A percentile compares a stretch with the other conserved stretches of the same genome.
These are phyloP conservation scores for Vireo griseus DNA, from an alignment of 2,797 vertebrate genomes.

Conservation along the genomic window DNA sequence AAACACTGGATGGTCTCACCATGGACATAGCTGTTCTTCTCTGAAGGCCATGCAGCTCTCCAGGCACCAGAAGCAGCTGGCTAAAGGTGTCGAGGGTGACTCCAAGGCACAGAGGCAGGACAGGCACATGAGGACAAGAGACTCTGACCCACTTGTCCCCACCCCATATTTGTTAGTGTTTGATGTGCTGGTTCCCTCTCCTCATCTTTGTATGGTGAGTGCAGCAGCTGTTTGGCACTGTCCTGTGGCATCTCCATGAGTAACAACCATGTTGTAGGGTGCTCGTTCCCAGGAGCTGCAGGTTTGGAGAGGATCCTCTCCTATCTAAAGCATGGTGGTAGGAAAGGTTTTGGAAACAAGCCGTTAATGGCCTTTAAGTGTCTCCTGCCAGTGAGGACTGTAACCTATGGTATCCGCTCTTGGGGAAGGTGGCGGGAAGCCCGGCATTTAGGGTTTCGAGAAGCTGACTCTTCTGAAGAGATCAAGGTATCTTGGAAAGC, in stretches of 20 bases:
- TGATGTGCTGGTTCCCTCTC: neutral
- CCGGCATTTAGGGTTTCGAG: neutral
- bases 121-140: neutral
- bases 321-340: neutral
- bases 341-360: neutral
- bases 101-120: neutral
- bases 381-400: neutral
- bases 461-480: neutral
- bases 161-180: neutral
- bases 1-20: neutral
- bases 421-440: neutral
- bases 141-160: neutral
- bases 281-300: neutral
- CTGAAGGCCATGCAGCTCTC: neutral
- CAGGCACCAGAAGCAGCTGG: neutral
- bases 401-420: neutral
- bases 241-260: neutral
- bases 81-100: neutral
- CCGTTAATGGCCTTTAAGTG: neutral
- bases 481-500: neutral
- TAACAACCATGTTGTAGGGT: neutral
- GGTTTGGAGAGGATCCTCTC: neutral
- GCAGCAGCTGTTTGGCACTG: fast-evolving
- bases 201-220: neutral
- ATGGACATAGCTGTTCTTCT: neutral